Percentiles rank a stretch among this genome's conserved stretches.
Conservation (phyloP, 2,888 invertebrate genomes). For the Exephanes ischioxanthus region DNA sequence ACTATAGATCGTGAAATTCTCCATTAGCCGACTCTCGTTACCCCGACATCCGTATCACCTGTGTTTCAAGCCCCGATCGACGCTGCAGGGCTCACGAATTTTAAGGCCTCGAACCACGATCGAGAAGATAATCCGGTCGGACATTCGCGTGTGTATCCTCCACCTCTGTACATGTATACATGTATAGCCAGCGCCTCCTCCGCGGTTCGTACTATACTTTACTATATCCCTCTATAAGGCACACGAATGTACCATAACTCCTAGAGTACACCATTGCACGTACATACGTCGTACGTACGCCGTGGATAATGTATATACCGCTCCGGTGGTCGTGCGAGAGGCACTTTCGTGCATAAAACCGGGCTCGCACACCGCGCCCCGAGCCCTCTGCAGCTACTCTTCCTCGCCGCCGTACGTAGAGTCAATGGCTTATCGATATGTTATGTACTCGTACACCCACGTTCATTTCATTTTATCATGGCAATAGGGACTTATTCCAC, state of each 20-base stretch:
- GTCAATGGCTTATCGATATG: conserved; percentile 64
- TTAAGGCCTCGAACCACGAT: conserved; percentile 52
- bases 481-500: conserved; percentile 51
- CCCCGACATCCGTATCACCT: neutral
- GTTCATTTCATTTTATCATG: conserved; percentile 51
- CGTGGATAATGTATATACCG: conserved; percentile 43
- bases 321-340: conserved; percentile 52
- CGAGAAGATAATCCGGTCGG: conserved; percentile 56
- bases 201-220: conserved; percentile 12
- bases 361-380: conserved; percentile 41
- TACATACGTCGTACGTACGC: conserved; percentile 30
- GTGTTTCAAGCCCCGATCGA: conserved; percentile 34
- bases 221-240: conserved; percentile 6
- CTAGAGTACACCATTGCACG: conserved; percentile 29
- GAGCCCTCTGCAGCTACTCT: conserved; percentile 35
- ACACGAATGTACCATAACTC: conserved; percentile 21
- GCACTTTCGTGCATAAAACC: conserved; percentile 59
- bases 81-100: conserved; percentile 54
- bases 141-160: conserved; percentile 37
- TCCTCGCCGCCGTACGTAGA: conserved; percentile 46
- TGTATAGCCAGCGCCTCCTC: conserved; percentile 5
- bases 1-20: neutral
- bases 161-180: conserved; percentile 14
- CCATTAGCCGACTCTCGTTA: conserved; percentile 8
- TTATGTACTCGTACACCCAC: conserved; percentile 46